These are phyloP conservation scores for Sebastes iracundus DNA, from an alignment of 2,797 vertebrate species.

Conservation along the genomic window DNA sequence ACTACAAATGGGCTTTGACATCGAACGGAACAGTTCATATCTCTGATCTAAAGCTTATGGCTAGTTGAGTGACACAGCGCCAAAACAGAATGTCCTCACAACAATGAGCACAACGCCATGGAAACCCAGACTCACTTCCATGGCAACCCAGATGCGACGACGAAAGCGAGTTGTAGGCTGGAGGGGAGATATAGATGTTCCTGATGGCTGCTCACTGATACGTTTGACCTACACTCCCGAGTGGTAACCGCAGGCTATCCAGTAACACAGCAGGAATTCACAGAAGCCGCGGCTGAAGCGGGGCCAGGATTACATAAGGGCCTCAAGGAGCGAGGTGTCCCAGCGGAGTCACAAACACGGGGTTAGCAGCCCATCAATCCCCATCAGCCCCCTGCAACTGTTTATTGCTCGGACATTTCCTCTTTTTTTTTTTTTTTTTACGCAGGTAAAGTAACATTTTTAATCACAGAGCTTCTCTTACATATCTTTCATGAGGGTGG, in stretches of 20 bases:
- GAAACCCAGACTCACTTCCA: conserved; percentile 61
- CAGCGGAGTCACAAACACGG: conserved; percentile 37
- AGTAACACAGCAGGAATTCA: conserved; percentile 69
- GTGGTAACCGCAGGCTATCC: conserved; percentile 58
- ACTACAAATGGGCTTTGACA: conserved; percentile 46
- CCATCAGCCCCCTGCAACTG: conserved; percentile 28
- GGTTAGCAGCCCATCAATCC: conserved; percentile 53
- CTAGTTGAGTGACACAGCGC: background rate
- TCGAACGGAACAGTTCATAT: conserved; percentile 22
- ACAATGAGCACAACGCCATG: conserved; percentile 42
- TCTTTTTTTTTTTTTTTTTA: background rate
- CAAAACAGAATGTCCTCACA: conserved; percentile 49
- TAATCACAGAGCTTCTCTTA: background rate
- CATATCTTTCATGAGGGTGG: background rate
- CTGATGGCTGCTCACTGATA: conserved; percentile 69
- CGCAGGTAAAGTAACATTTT: background rate
- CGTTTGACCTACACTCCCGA: conserved; percentile 79
- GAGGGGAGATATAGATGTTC: conserved; percentile 68
- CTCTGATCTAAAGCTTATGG: conserved; percentile 29
- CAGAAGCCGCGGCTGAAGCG: conserved; percentile 44
- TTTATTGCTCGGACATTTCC: conserved; percentile 40
- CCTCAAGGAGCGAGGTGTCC: conserved; percentile 49
- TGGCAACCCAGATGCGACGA: conserved; percentile 58
- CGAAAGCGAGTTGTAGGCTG: conserved; percentile 25
- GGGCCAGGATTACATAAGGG: conserved; percentile 59